Conservation (phyloP, 92 coral and sea anemone genomes). For the Actinostola sp. region DNA sequence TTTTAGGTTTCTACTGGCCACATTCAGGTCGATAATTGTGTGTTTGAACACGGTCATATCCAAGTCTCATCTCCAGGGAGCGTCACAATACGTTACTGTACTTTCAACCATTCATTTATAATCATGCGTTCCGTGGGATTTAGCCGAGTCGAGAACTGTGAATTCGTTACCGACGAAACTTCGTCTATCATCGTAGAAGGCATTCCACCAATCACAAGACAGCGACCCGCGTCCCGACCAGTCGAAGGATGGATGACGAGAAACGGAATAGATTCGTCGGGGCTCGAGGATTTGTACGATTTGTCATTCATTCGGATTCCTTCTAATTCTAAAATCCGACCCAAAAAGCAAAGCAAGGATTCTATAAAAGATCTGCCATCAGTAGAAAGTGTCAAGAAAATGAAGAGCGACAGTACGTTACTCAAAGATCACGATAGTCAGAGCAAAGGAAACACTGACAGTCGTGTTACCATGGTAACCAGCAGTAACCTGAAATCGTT, state of each 20-base stretch:
- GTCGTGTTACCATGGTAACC: conserved; percentile 60
- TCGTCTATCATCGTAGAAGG: conserved; percentile 90
- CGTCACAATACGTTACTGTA: conserved; percentile 78
- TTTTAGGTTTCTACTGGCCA: conserved; percentile 86
- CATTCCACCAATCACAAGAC: conserved; percentile 79
- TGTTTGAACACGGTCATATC: conserved; percentile 89
- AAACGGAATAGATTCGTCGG: conserved; percentile 60
- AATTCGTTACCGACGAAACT: conserved; percentile 82
- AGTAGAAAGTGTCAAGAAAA: conserved; percentile 16
- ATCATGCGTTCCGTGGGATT: conserved; percentile 84
- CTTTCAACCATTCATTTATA: conserved; percentile 74
- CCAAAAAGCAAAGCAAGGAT: conserved; percentile 27
- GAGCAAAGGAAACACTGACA: conserved; percentile 32
- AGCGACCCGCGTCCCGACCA: conserved; percentile 81
- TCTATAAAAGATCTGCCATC: conserved; percentile 44
- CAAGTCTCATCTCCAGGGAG: conserved; percentile 92
- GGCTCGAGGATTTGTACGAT: conserved; percentile 84
- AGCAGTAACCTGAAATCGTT: conserved; percentile 33
- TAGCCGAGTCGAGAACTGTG: conserved; percentile 91
- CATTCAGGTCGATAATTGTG: conserved; percentile 85
- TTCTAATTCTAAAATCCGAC: conserved; percentile 19
- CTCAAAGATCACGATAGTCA: conserved; percentile 38
- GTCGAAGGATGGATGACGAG: conserved; percentile 82
- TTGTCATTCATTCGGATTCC: conserved; percentile 49
- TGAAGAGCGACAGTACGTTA: conserved; percentile 9